Conservation (phyloP, 1,140 invertebrate species). For the Caerostris darwini region DNA sequence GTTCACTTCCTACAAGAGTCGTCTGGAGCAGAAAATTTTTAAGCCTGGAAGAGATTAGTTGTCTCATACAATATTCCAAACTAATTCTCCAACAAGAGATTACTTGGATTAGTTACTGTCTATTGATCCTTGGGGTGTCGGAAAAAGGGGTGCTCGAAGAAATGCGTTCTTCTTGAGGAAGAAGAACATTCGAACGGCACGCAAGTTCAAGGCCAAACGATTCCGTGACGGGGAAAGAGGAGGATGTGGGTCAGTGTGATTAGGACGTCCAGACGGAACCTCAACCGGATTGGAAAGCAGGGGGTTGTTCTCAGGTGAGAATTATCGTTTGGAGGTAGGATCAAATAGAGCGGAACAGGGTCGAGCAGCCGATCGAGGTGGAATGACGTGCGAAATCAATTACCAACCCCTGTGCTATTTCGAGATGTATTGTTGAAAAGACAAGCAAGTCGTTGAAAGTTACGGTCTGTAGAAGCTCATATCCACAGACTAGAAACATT, state of each 20-base stretch:
- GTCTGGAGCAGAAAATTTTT: background rate
- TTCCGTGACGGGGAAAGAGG: background rate
- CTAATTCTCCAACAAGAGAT: background rate
- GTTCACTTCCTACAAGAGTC: background rate
- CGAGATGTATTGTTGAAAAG: no score
- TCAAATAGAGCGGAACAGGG: background rate
- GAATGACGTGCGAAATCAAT: background rate
- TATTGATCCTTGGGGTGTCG: background rate
- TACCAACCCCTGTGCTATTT: background rate
- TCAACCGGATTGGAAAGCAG: constrained; percentile 41
- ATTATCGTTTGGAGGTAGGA: constrained; percentile 2
- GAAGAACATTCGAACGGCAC: background rate
- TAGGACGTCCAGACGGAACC: constrained; percentile 37
- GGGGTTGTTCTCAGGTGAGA: background rate
- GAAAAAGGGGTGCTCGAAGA: background rate
- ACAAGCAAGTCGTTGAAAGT: no score
- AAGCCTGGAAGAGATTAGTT: background rate
- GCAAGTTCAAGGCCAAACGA: constrained; percentile 60
- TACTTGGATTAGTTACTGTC: background rate
- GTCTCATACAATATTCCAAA: background rate
- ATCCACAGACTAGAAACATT: no score
- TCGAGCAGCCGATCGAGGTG: background rate
- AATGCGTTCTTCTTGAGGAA: background rate
- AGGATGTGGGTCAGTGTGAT: constrained; percentile 57
- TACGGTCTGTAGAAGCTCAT: no score